Base-by-base conservation (phyloP, 2,113 vertebrate genomes). In the Pimephales promelas region DNA sequence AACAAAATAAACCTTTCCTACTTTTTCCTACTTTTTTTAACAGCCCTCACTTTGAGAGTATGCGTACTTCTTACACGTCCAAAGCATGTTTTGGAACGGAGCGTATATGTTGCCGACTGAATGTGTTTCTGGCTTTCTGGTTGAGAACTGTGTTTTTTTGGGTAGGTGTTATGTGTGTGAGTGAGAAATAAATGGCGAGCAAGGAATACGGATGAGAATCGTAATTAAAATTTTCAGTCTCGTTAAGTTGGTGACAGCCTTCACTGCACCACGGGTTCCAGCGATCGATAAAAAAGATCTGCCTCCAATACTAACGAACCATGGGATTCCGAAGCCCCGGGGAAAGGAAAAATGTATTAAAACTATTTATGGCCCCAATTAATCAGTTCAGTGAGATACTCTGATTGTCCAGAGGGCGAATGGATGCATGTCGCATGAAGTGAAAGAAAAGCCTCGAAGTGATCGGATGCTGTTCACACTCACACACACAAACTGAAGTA, bases 151-250 rank as follows among this genome's bases (percentile, higher is more conserved):
- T 26, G 28, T 62, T 81, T 64, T 68, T n/a, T 71, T 52, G 61
- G 49, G 77, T 83, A 78, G 31, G 77, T 81, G 47, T 68, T 70
- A 75, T 40, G 18, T 75, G 79, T 70, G 24, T 4, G 71, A 68
- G 52, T 47, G 81, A 68, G 34, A 56, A 87, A 91, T 43, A 87
- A 91, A 89, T 87, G 86, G 87, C 18, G 11, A 62, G 26, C 61
- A n/a, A 28, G 24, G 49, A 52, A 57, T 74, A 43, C 72, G 76
- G 88, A 86, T 86, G 86, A 82, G 88, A 92, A 91, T 91, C 62
- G 86, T 92, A 92, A 94, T 94, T 92, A 92, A 89, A 91, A 92
- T 83, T 88, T 91, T 90, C 87, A 87, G 86, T 92, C 89, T 90
- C 85, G 90, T 94, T 92, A 93, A 90, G 90, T 91, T 89, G 91